These are phyloP conservation scores for Caenorhabditis latens DNA, from an alignment of 1,140 invertebrate genomes.

Conservation along the genomic window DNA sequence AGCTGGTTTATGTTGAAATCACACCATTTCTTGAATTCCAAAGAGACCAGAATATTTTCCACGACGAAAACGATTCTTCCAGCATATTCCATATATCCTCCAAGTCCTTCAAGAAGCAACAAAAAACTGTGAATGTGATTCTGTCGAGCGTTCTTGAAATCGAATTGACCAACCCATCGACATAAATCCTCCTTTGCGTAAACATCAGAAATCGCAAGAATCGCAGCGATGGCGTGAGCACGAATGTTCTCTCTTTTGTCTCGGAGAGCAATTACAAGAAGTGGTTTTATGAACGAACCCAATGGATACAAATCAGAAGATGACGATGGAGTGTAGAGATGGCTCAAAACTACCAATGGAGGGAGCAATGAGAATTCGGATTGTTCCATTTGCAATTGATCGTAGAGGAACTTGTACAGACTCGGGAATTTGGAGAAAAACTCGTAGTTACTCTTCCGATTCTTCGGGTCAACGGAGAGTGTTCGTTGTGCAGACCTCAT, in stretches of 20 bases:
- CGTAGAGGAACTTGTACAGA: constrained; percentile 56
- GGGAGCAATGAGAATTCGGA: constrained; percentile 68
- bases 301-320: constrained; percentile 17
- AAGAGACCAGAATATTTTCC: neutral
- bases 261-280: neutral
- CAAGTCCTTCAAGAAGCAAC: neutral
- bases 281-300: neutral
- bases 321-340: constrained; percentile 64
- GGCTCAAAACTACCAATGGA: constrained; percentile 67
- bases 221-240: constrained; percentile 21
- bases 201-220: constrained; percentile 53
- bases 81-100: neutral
- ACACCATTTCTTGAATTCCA: neutral
- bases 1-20: constrained; percentile 33
- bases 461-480: constrained; percentile 63
- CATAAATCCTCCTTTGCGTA: constrained; percentile 14
- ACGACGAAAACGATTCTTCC: neutral
- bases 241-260: constrained; percentile 3
- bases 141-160: neutral
- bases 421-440: constrained; percentile 67
- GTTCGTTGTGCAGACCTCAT: constrained; percentile 64
- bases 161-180: neutral
- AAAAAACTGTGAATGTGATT: constrained; percentile 19
- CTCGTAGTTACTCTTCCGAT: constrained; percentile 68
- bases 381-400: constrained; percentile 41